Percentiles rank a stretch among this genome's conserved stretches.
phyloP scores from a whole-genome alignment of 2,888 invertebrate genomes.

The Chouioia cunea region DNA sequence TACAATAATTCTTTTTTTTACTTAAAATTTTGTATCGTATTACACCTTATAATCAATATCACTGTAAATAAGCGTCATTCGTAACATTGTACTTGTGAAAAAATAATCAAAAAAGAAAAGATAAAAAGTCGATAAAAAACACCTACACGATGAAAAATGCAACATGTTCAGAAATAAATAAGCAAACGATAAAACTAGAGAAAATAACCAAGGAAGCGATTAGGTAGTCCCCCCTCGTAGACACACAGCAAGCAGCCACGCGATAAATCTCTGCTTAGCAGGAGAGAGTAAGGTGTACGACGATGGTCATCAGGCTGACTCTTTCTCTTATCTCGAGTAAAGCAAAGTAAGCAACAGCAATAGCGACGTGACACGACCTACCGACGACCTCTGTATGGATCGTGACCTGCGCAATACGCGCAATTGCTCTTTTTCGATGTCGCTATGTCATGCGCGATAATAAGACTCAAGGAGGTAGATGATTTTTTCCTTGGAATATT shows the following conservation, averaged over 20 bases:
- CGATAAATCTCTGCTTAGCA: constrained; percentile 61
- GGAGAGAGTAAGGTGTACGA: too few relatives aligned
- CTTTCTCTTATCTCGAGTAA: constrained; percentile 50
- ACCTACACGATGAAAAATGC: too few relatives aligned
- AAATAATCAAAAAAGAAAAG: too few relatives aligned
- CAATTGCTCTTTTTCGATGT: constrained; percentile 50
- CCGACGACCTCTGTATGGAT: constrained; percentile 57
- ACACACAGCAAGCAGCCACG: constrained; percentile 50
- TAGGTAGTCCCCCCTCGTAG: constrained; percentile 8
- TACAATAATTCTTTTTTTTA: too few relatives aligned
- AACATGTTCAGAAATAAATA: too few relatives aligned
- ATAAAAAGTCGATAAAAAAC: too few relatives aligned
- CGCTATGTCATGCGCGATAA: constrained; percentile 11
- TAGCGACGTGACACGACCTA: constrained; percentile 58
- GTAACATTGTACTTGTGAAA: too few relatives aligned
- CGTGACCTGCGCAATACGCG: constrained; percentile 45
- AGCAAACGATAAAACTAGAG: neutral
- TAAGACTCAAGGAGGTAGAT: constrained; percentile 7
- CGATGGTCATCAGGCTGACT: constrained; percentile 50
- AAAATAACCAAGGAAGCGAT: constrained; percentile 15
- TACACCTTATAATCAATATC: too few relatives aligned
- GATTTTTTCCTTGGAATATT: too few relatives aligned
- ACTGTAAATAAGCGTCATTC: too few relatives aligned
- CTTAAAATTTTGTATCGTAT: too few relatives aligned
- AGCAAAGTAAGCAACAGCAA: too few relatives aligned